These are phyloP conservation scores for Coptodon rendalli DNA, from an alignment of 2,113 vertebrate species.

Conservation along the genomic window DNA sequence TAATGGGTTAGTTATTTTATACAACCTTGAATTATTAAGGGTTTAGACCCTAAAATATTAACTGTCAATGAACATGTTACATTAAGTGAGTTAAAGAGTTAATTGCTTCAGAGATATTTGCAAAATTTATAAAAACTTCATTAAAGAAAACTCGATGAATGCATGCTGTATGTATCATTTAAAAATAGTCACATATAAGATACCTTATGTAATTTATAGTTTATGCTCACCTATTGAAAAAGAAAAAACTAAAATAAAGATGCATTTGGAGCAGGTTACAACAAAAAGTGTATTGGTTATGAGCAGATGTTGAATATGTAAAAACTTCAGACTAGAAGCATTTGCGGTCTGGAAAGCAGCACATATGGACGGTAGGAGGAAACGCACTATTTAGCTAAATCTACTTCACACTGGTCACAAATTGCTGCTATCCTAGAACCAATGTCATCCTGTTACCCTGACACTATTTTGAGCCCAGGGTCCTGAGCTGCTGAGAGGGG, in stretches of 20 bases:
- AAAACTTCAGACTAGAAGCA: neutral
- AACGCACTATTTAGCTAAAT: slow-evolving; percentile 59
- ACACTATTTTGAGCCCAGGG: slow-evolving; percentile 62
- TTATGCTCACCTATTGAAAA: neutral
- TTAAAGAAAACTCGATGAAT: neutral
- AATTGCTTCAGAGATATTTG: neutral
- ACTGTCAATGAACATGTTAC: neutral
- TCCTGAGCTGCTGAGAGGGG: slow-evolving; percentile 69
- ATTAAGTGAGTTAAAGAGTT: neutral
- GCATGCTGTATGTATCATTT: neutral
- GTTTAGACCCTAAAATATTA: neutral
- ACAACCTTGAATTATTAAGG: neutral
- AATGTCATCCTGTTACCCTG: slow-evolving; percentile 38
- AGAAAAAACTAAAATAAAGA: neutral
- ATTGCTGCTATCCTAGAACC: slow-evolving; percentile 51
- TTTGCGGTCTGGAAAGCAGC: slow-evolving; percentile 4
- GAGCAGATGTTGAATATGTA: slow-evolving; percentile 9
- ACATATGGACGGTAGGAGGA: slow-evolving; percentile 46
- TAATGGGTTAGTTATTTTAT: neutral
- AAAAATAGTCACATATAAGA: neutral
- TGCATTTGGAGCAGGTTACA: neutral
- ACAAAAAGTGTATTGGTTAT: neutral
- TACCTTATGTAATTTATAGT: neutral
- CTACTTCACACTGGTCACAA: slow-evolving; percentile 38
- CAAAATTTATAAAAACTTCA: neutral